Conservation (phyloP, 92 coral and sea anemone genomes). For the Siderastrea radians region DNA sequence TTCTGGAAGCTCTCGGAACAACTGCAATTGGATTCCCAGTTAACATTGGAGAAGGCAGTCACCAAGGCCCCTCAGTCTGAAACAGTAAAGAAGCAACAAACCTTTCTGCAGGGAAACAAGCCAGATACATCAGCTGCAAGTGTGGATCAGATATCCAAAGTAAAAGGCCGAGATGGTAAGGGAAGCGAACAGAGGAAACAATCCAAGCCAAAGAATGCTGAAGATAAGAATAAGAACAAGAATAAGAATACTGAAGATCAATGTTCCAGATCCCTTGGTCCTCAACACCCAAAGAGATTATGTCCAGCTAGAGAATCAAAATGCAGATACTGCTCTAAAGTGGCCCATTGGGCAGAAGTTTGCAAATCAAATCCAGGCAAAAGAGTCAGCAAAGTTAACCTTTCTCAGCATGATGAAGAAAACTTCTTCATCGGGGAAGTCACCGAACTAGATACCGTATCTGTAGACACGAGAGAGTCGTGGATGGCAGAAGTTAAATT, state of each 20-base stretch:
- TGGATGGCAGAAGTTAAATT: conserved; percentile 34
- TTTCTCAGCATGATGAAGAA: not conserved
- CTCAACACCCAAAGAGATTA: not conserved
- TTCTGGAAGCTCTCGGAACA: no score
- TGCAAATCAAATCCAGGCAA: not conserved
- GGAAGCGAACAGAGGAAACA: no score
- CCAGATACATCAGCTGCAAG: no score
- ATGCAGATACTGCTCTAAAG: conserved; percentile 14
- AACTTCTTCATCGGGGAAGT: conserved; percentile 16
- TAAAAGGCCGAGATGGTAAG: no score
- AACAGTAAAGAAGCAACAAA: no score
- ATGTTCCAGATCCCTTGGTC: conserved; percentile 27
- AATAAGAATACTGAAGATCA: not conserved
- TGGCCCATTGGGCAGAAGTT: conserved; percentile 19
- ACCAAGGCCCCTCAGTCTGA: no score
- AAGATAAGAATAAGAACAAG: not conserved
- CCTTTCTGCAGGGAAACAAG: no score
- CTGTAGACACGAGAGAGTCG: conserved; percentile 11
- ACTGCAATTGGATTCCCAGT: no score
- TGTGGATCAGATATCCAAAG: no score
- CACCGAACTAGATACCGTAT: conserved; percentile 12
- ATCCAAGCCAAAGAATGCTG: not conserved
- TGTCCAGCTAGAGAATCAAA: conserved; percentile 17
- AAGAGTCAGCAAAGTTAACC: conserved; percentile 11
- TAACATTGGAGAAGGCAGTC: no score